phyloP scores from a whole-genome alignment of 2,888 invertebrate species.

The Cerastis leucographa region DNA sequence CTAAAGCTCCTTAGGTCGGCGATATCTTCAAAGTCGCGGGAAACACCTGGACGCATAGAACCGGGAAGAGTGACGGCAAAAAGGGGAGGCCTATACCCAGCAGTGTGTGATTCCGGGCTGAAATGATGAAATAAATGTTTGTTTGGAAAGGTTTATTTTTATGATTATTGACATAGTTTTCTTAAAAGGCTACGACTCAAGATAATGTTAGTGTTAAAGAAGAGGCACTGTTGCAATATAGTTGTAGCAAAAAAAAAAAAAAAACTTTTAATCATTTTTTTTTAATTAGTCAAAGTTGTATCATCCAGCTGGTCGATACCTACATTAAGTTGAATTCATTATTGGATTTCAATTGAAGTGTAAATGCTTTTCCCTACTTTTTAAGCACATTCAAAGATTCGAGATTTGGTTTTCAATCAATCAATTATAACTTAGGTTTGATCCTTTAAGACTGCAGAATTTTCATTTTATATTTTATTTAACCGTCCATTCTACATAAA shows the following conservation, averaged over 20 bases:
- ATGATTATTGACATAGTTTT: slow-evolving; percentile 3
- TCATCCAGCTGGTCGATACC: not conserved
- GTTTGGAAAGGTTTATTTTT: not conserved
- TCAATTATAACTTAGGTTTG: not conserved
- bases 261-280: not conserved
- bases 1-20: no score
- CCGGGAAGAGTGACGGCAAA: no score
- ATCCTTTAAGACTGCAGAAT: not conserved
- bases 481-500: slow-evolving; percentile 16
- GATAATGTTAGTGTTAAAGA: not conserved
- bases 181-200: not conserved
- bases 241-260: not conserved
- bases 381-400: not conserved
- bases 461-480: not conserved
- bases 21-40: no score
- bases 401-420: not conserved
- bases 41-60: no score
- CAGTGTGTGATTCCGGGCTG: no score
- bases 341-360: not conserved
- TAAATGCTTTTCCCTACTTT: not conserved
- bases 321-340: not conserved
- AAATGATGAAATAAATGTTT: slow-evolving; percentile 12
- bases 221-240: not conserved
- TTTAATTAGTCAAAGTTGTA: not conserved
- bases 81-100: no score